Conservation (phyloP, 2,797 vertebrate species). For the Sebastes matsubarae region DNA sequence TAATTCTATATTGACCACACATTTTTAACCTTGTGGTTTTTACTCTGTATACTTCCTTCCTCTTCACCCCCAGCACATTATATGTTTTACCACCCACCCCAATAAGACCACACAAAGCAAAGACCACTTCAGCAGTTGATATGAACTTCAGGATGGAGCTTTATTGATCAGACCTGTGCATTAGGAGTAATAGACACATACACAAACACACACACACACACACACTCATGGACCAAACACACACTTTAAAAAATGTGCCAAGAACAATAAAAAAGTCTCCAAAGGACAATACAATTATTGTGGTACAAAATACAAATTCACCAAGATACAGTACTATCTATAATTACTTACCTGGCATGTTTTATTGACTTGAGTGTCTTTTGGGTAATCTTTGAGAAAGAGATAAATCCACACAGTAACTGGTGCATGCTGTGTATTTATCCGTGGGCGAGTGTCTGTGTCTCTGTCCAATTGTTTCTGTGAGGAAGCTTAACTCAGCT, state of each 20-base stretch:
- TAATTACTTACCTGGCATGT: constrained; percentile 57
- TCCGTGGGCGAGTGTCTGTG: background rate
- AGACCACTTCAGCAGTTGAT: constrained; percentile 74
- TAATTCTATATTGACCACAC: background rate
- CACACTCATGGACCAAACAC: background rate
- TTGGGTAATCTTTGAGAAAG: constrained; percentile 38
- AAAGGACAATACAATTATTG: constrained; percentile 36
- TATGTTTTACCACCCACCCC: background rate
- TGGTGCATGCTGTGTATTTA: constrained; percentile 4
- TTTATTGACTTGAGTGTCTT: constrained; percentile 45
- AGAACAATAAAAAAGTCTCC: constrained; percentile 22
- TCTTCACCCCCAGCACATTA: background rate
- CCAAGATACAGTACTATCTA: constrained; percentile 26
- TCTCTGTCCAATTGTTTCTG: constrained; percentile 5
- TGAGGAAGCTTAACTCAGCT: background rate
- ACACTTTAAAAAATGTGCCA: background rate
- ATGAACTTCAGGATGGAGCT: constrained; percentile 71
- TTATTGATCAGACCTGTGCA: constrained; percentile 78
- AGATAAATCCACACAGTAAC: constrained; percentile 38
- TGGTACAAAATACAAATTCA: background rate
- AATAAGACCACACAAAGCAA: constrained; percentile 54
- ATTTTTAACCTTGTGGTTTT: background rate
- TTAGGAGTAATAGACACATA: constrained; percentile 62
- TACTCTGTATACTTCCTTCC: background rate
- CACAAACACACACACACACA: constrained; percentile 7